phyloP scores from a whole-genome alignment of 2,113 vertebrate species.

The Nothobranchius kuhntae region DNA sequence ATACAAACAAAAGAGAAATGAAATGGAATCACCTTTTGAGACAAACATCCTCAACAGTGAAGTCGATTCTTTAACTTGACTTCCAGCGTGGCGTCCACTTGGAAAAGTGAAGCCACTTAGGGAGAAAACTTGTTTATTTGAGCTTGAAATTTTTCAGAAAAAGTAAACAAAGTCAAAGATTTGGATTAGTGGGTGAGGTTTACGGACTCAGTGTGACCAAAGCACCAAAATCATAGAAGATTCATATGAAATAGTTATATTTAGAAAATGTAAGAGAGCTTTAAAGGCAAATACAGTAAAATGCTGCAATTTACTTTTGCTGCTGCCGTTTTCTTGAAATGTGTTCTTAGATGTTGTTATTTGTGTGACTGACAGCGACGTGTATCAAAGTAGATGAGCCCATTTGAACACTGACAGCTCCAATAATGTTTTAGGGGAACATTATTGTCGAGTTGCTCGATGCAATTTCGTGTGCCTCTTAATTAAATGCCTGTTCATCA shows the following conservation, averaged over 20 bases:
- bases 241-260: neutral
- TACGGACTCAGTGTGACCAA: neutral
- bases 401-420: conserved; percentile 22
- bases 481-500: conserved; percentile 58
- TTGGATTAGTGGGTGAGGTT: neutral
- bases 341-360: conserved; percentile 34
- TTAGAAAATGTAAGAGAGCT: neutral
- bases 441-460: conserved; percentile 28
- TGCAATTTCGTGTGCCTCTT: conserved; percentile 47
- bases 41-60: neutral
- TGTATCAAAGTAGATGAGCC: conserved; percentile 10
- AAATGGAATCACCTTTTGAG: neutral
- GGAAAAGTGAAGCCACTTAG: neutral
- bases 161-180: neutral
- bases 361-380: conserved; percentile 14
- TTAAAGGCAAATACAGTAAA: neutral
- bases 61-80: neutral
- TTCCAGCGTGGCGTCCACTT: neutral
- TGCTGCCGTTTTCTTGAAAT: neutral
- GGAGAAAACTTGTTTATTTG: neutral
- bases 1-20: neutral
- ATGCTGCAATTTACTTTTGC: neutral
- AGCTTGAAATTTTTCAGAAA: neutral
- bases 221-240: neutral
- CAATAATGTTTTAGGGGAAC: conserved; percentile 3